Evolutionary conservation across 2,113 vertebrate species (phyloP).

Genomic region (Symphodus melops): DNA sequence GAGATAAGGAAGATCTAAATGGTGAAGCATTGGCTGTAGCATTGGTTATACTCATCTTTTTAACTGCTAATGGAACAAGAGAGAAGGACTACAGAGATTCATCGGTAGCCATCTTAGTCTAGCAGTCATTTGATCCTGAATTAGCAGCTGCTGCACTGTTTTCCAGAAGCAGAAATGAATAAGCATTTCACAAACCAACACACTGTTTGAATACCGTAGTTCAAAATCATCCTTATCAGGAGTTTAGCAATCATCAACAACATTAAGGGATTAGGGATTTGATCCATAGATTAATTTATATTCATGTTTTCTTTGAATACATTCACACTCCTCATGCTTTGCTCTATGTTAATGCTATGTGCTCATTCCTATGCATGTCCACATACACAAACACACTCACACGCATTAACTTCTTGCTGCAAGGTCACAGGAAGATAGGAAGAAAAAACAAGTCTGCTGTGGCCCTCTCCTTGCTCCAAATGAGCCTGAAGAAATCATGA

Average conservation of each 20-base stretch:
- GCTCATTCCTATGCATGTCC: constrained; percentile 1
- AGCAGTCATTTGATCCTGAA: constrained; percentile 9
- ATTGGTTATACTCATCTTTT: constrained; percentile 16
- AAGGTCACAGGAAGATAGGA: constrained; percentile 66
- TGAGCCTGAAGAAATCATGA: constrained; percentile 67
- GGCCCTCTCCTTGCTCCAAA: constrained; percentile 71
- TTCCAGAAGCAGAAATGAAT: constrained; percentile 21
- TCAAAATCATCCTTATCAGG: neutral
- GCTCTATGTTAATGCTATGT: constrained; percentile 6
- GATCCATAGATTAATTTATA: neutral
- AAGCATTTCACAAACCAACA: constrained; percentile 9
- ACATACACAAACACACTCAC: neutral
- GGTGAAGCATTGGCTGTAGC: constrained; percentile 28
- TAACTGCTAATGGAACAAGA: constrained; percentile 48
- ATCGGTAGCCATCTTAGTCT: constrained; percentile 32
- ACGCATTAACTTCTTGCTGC: constrained; percentile 46
- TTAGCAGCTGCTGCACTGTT: constrained; percentile 20
- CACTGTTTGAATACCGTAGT: neutral
- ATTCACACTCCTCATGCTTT: constrained; percentile 3
- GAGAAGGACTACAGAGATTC: constrained; percentile 33
- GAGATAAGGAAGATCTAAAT: constrained; percentile 44
- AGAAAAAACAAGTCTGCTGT: constrained; percentile 27
- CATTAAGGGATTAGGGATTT: neutral
- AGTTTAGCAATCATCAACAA: neutral
- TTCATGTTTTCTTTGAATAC: neutral